phyloP scores from a whole-genome alignment of 1,140 invertebrate genomes.

The Triops cancriformis region DNA sequence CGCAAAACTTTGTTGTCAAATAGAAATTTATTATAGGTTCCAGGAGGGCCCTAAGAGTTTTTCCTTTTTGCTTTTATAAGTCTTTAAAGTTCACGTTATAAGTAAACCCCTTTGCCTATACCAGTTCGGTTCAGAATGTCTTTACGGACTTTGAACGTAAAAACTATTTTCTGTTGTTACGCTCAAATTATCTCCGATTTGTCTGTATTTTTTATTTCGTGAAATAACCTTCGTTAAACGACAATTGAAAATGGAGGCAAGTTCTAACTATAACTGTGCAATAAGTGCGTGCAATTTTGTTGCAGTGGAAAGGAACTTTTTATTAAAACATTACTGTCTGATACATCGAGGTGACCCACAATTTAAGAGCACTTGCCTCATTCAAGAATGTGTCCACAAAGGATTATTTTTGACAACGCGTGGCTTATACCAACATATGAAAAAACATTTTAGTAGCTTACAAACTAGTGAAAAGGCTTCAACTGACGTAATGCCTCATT shows the following conservation, averaged over 20 bases:
- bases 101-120: not conserved
- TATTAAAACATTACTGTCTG: not conserved
- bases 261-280: not conserved
- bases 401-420: too few species aligned
- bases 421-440: not conserved
- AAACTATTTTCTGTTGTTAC: not conserved
- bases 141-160: not conserved
- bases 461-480: not conserved
- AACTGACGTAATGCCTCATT: not conserved
- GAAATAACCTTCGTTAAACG: too few species aligned
- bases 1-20: too few species aligned
- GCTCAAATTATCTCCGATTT: not conserved
- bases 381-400: too few species aligned
- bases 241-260: not conserved
- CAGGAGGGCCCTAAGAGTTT: too few species aligned
- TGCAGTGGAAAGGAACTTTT: not conserved
- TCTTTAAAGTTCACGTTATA: not conserved
- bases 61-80: not conserved
- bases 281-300: not conserved
- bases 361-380: too few species aligned
- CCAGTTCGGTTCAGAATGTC: not conserved
- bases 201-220: not conserved
- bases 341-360: not conserved
- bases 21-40: too few species aligned
- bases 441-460: not conserved